Evolutionary conservation across 2,888 invertebrate genomes (phyloP).

Genomic region (Sylvicola cinctus): DNA sequence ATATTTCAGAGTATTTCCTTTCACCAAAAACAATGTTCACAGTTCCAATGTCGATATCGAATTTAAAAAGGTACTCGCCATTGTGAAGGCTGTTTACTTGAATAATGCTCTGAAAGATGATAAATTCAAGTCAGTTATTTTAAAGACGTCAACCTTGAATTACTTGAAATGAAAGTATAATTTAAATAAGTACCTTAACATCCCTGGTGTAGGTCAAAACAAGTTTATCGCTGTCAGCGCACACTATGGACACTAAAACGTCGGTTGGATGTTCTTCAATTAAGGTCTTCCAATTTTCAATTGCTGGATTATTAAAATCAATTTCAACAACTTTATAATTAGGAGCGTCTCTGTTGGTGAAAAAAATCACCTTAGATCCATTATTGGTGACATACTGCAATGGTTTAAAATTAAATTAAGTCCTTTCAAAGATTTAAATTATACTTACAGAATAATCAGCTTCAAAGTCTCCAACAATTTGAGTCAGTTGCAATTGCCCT

Average conservation of each 20-base stretch:
- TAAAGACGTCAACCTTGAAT: too few relatives aligned
- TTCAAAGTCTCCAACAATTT: constrained; percentile 74
- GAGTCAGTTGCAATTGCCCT: constrained; percentile 45
- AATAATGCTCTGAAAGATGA: too few relatives aligned
- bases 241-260: constrained; percentile 75
- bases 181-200: too few relatives aligned
- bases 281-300: constrained; percentile 65
- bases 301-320: constrained; percentile 46
- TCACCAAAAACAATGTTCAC: constrained; percentile 68
- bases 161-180: too few relatives aligned
- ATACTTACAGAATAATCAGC: constrained; percentile 71
- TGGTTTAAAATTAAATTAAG: constrained; percentile 6
- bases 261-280: constrained; percentile 67
- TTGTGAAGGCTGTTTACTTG: constrained; percentile 54
- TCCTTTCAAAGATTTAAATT: constrained; percentile 1
- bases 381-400: constrained; percentile 77
- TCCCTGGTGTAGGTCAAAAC: constrained; percentile 78
- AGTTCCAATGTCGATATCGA: constrained; percentile 73
- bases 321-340: constrained; percentile 77
- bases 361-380: constrained; percentile 60
- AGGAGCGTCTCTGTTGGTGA: constrained; percentile 84
- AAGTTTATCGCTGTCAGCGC: constrained; percentile 69
- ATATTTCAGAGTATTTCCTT: constrained; percentile 70
- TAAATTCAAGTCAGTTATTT: too few relatives aligned
- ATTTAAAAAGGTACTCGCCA: constrained; percentile 49